Base-by-base conservation (phyloP, 2,797 vertebrate genomes). In the Cirrhinus molitorella region DNA sequence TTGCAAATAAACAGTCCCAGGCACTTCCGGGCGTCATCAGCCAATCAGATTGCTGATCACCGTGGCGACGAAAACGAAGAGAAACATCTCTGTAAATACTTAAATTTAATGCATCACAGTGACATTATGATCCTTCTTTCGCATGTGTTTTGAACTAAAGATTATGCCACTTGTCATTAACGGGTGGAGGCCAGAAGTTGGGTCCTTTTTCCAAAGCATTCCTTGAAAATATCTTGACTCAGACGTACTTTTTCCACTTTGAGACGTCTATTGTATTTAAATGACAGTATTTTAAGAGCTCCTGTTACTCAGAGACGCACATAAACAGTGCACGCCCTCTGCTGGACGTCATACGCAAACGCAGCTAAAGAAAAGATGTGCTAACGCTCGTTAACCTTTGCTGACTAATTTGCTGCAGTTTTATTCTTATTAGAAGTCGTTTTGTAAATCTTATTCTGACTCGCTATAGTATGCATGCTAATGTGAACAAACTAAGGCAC, bases 21-120 rank as follows among this genome's bases (percentile, higher is more conserved):
- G 49, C 25, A 47, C 73, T 80, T 79, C 77, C 37, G 70, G 70
- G 79, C 63, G 5, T 71, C 37, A 84, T 11, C 68, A 45, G 79
- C 85, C 85, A 84, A 78, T 78, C 59, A 71, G 3, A 45, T 40
- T 53, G 12, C 21, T 19, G 6, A 65, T 49, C 80, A 73, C 55
- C 71, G 65, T 70, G 73, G 73, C 34, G 53, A 73, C 59, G 37
- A 3, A 37, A 82, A 47, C 51, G 17, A 31, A 75, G 5, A 43
- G 17, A 51, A 75, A 31, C 43, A 40, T 76, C 19, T 25, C 51
- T 6, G n/a, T 21, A 51, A 31, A 8, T 55, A 63, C 55, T 79
- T 68, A 11, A 47, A 80, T 61, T 19, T 31, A 75, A 83, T 79
- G 28, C 49, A 23, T 23, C 13, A 70, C 66, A 63, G 19, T 51